A percentile compares a stretch with the other conserved stretches of the same genome.
phyloP scores from a whole-genome alignment of 30 jellyfish, hydroid and myxozoan species.

The Aurelia aurita region DNA sequence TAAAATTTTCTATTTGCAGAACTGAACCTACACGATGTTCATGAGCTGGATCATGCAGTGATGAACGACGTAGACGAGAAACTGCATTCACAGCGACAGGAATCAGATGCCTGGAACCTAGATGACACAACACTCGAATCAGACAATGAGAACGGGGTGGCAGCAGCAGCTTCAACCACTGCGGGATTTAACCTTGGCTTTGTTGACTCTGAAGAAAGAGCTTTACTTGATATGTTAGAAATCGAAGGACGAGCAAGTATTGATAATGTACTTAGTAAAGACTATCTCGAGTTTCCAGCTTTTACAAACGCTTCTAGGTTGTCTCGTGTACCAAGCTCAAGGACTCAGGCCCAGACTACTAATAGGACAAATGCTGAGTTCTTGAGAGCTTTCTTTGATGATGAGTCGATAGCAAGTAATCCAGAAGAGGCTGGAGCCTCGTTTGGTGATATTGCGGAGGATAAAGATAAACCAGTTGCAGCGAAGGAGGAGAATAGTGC shows the following conservation, averaged over 20 bases:
- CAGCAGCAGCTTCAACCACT: slow-evolving; percentile 14
- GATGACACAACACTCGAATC: slow-evolving; percentile 44
- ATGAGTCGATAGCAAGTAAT: slow-evolving; percentile 49
- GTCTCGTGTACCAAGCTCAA: slow-evolving; percentile 7
- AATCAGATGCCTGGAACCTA: slow-evolving; percentile 37
- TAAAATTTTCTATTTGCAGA: slow-evolving; percentile 12
- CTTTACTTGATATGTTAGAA: slow-evolving; percentile 72
- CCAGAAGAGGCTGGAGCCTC: slow-evolving; percentile 36
- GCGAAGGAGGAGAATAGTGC: slow-evolving; percentile 10
- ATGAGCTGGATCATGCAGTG: slow-evolving; percentile 65
- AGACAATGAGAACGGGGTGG: slow-evolving; percentile 35
- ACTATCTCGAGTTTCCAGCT: slow-evolving; percentile 60
- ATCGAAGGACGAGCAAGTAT: slow-evolving; percentile 63
- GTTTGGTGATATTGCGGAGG: slow-evolving; percentile 2
- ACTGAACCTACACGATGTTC: slow-evolving; percentile 78
- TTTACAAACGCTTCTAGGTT: slow-evolving; percentile 31
- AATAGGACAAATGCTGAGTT: slow-evolving; percentile 19
- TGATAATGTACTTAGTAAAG: slow-evolving; percentile 62
- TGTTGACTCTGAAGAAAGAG: slow-evolving; percentile 85
- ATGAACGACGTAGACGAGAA: slow-evolving; percentile 90
- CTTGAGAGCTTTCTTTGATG: slow-evolving; percentile 44
- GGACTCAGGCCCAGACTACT: slow-evolving; percentile 1
- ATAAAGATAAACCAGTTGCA: background rate
- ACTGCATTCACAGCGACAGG: slow-evolving; percentile 51
- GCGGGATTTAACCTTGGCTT: slow-evolving; percentile 34